Base-by-base conservation (phyloP, 2,888 invertebrate genomes). In the Mythimna impura region DNA sequence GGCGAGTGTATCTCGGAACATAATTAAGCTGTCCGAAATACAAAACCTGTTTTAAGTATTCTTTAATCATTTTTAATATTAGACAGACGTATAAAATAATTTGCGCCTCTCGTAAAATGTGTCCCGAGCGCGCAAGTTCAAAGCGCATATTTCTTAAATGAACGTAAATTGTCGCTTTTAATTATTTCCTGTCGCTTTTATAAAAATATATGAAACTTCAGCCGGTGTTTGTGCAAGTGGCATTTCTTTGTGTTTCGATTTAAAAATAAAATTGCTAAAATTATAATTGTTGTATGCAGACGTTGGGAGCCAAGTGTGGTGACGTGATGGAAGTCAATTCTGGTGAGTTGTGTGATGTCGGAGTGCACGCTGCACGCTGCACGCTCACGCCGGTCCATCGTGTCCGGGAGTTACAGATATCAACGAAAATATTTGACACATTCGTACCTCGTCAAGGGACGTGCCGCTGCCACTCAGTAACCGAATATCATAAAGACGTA, bases 121-220 rank as follows among this genome's bases (percentile, higher is more conserved):
- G 80, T 83, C 74, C 60, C 74, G 61, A 71, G 66, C 78, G 79
- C 71, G 52, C 73, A 76, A 83, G 81, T 87, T 87, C 87, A 87
- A 87, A 86, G 86, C 85, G 73, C 77, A 80, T 79, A 69, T 78
- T 85, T 86, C 67, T 79, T 82, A 81, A 78, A 81, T 72, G 66
- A 84, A 80, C 73, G 84, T 84, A 87, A 85, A 87, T 85, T 66
- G 78, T 76, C 69, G 69, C 70, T 84, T 86, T 84, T 86, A 87
- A 87, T 87, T 87, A 86, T 87, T 87, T 87, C 87, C 87, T 86
- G 86, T 84, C 80, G 80, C 81, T 74, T 80, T 82, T 79, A 76
- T 64, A 76, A 76, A 83, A 78, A 81, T 75, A 80, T 82, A 77
- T 63, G 74, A 78, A 77, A 73, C 57, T 69, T 78, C 62, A 64